Evolutionary conservation across 2,113 vertebrate genomes (phyloP), one percentile per base, ranked within the genome.

Genomic region (Coptodon bakossiorum): DNA sequence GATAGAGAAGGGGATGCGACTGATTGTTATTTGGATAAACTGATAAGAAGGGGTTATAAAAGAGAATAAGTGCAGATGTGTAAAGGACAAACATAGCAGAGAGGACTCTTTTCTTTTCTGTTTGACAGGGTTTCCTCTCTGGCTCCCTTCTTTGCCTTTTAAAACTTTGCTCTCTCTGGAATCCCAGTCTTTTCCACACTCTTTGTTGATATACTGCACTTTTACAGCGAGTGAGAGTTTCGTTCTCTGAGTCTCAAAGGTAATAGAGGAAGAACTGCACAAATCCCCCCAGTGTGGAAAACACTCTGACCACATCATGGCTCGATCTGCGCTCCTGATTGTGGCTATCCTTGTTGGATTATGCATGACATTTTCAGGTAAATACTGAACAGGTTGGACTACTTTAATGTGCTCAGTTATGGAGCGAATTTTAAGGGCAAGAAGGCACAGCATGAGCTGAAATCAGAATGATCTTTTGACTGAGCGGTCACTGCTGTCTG

Each of bases 291-390:
- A 54, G 78, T 90, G 90, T 89, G 83, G 22, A 80, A 12, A 54
- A 2, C 29, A 17, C 56, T 90, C 87, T 88, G 53, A 36, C 24
- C 29, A 38, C 88, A 94, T 85, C 89, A 95, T 94, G 95, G 29
- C 45, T 12, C 31, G 5, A 48, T 57, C 57, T 54, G 73, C 63
- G 4, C 38, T 95, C 38, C 34, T 93, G 73, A n/a, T 93, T 61
- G 78, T 95, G n/a, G 48, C 76, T 3, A 76, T 22, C 50, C 53
- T 93, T 10, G 6, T 88, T 50, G 88, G 86, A 86, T 59, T 57
- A 63, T 88, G 79, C 53, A 1, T 40, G 40, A 63, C 61, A 4
- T 78, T 87, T 38, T 76, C 91, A 91, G 93, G 95, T 95, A 89
- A 82, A 38, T 61, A 45, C 7, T 57, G 2, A 4, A 22, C 7